phyloP scores from a whole-genome alignment of 1,140 invertebrate species.

The Drosophila virilis region DNA sequence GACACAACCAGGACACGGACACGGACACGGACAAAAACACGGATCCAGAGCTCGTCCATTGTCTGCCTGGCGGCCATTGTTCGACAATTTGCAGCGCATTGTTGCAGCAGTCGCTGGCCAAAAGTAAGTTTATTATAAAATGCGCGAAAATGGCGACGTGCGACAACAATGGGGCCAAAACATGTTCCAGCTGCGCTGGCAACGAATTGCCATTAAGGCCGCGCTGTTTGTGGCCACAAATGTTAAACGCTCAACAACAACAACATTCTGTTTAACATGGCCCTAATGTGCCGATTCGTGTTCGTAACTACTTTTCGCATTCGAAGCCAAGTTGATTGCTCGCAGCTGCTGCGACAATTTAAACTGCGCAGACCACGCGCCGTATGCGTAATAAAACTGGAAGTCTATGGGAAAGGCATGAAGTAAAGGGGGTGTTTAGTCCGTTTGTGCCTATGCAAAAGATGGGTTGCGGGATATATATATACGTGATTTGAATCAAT shows the following conservation, averaged over 20 bases:
- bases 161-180: background rate
- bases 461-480: too few species aligned
- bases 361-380: background rate
- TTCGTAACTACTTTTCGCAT: conserved; percentile 15
- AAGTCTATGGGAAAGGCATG: background rate
- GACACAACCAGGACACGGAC: conserved; percentile 4
- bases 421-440: too few species aligned
- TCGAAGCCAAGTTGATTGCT: conserved; percentile 20
- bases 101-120: conserved; percentile 56
- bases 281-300: conserved; percentile 24
- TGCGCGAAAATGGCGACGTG: conserved; percentile 21
- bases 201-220: conserved; percentile 40
- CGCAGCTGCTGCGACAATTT: background rate
- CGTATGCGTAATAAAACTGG: conserved; percentile 21
- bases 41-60: background rate
- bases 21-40: background rate
- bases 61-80: conserved; percentile 55
- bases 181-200: conserved; percentile 35
- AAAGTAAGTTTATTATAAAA: conserved; percentile 63
- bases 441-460: too few species aligned
- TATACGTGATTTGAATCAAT: too few species aligned
- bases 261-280: conserved; percentile 32
- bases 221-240: conserved; percentile 35
- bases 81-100: conserved; percentile 72
- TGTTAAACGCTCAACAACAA: conserved; percentile 24